Conservation (phyloP, 2,113 vertebrate genomes). For the Brevimyrus niger region DNA sequence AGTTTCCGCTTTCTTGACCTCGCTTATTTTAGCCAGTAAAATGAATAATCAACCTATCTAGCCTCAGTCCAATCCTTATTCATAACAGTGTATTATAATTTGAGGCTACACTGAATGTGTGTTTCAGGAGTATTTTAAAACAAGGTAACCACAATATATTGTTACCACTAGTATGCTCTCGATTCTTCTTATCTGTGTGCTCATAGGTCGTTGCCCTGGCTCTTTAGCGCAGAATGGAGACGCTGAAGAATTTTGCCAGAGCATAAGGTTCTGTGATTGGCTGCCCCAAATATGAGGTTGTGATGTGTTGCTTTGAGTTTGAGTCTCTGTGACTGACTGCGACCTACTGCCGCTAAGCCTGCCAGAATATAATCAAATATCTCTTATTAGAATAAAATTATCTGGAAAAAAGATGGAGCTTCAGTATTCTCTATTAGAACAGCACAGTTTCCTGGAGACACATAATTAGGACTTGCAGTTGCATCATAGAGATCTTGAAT, state of each 20-base stretch:
- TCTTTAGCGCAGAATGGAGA: neutral
- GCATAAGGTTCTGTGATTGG: neutral
- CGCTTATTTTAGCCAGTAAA: neutral
- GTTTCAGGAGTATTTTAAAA: neutral
- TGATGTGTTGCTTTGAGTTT: neutral
- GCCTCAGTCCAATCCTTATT: neutral
- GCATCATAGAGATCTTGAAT: neutral
- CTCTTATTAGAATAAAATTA: conserved; percentile 7
- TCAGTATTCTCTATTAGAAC: neutral
- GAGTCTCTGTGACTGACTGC: neutral
- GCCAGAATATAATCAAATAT: neutral
- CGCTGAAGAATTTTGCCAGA: neutral
- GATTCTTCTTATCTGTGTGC: neutral
- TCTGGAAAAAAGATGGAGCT: neutral
- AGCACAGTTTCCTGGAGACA: neutral
- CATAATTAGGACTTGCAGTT: neutral
- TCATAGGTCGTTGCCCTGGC: neutral
- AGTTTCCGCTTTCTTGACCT: neutral
- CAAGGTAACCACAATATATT: neutral
- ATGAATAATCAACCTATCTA: neutral
- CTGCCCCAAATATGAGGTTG: too few relatives aligned
- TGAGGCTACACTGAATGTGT: neutral
- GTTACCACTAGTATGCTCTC: neutral
- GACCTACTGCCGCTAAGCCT: neutral
- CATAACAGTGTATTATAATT: neutral